Evolutionary conservation across 1,140 invertebrate genomes (phyloP).

Genomic region (Zaprionus kolodkinae): DNA sequence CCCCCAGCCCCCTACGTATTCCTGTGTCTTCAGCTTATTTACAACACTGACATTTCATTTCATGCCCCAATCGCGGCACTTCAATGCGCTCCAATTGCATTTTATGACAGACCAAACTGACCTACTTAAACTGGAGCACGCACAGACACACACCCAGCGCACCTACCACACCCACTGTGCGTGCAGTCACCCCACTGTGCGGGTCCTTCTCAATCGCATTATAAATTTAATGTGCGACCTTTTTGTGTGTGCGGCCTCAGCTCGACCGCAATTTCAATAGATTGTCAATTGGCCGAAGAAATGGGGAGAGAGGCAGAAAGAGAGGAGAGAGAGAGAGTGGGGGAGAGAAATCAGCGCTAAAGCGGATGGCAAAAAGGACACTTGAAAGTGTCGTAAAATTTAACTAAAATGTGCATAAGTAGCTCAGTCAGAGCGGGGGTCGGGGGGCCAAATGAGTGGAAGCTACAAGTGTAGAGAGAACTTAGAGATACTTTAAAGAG

Average conservation of each 20-base stretch:
- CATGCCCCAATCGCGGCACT: slow-evolving; percentile 65
- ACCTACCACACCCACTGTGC: neutral
- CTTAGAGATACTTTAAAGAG: slow-evolving; percentile 55
- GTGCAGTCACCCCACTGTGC: slow-evolving; percentile 8
- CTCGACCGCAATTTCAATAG: slow-evolving; percentile 77
- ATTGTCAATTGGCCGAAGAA: slow-evolving; percentile 50
- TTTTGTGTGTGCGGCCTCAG: slow-evolving; percentile 53
- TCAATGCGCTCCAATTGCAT: slow-evolving; percentile 79
- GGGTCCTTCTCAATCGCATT: slow-evolving; percentile 66
- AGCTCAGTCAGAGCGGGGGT: slow-evolving; percentile 15
- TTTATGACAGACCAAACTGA: slow-evolving; percentile 78
- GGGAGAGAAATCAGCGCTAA: slow-evolving; percentile 52
- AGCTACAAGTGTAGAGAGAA: slow-evolving; percentile 60
- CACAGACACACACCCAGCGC: slow-evolving; percentile 14
- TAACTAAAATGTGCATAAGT: slow-evolving; percentile 78
- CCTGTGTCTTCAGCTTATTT: slow-evolving; percentile 58
- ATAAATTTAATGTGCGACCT: slow-evolving; percentile 81
- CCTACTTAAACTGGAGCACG: slow-evolving; percentile 64
- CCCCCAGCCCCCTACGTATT: slow-evolving; percentile 11
- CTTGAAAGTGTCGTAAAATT: slow-evolving; percentile 65
- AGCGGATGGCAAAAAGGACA: slow-evolving; percentile 41
- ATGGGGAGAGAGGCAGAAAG: neutral
- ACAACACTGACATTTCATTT: slow-evolving; percentile 76
- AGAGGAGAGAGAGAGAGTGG: neutral
- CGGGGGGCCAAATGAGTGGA: neutral